Base-by-base conservation (phyloP, 2,797 vertebrate species). In the Avahi laniger region DNA sequence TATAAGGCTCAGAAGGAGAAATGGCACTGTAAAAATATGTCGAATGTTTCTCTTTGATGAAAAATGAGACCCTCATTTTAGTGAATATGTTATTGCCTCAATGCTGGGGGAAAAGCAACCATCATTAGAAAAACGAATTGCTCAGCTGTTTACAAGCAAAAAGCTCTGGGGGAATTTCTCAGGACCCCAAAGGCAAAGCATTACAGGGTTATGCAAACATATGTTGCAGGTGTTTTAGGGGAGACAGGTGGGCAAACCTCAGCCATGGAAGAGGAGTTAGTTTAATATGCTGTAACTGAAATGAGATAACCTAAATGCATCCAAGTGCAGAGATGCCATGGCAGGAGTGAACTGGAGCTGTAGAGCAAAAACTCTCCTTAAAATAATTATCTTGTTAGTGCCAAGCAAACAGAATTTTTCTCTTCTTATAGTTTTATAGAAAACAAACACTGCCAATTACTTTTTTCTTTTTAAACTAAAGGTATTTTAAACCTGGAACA, bases 231-330 rank as follows among this genome's bases (percentile, higher is more conserved):
- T 98, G 98, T 98, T 98, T 98, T 98, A 97, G 98, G 98, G 98
- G 97, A 98, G 98, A 98, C 99, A 99, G 98, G 98, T 98, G 99
- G 99, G 98, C 98, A 98, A 98, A 97, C 96, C 97, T 98, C 97
- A 98, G 96, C 95, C 97, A 97, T 95, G 98, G 98, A 98, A 98
- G 92, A 98, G 98, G 97, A 97, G 75, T 96, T 98, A 96, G 97
- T 97, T 98, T 98, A 99, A 98, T 98, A 97, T 46, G 94, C 89
- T 94, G 79, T 99, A 99, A 99, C 97, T 98, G 98, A 98, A 98
- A 98, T 97, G 96, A 98, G 98, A 98, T 97, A 98, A 98, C 98
- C 98, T 98, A 97, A 97, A 97, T 93, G 93, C 96, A 95, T 95
- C 95, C 96, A 96, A 98, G 94, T 88, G 86, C 98, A 96, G 97